These are phyloP conservation scores for Aurelia sp. DNA, from an alignment of 30 jellyfish, hydroid and myxozoan species.

Conservation along the genomic window DNA sequence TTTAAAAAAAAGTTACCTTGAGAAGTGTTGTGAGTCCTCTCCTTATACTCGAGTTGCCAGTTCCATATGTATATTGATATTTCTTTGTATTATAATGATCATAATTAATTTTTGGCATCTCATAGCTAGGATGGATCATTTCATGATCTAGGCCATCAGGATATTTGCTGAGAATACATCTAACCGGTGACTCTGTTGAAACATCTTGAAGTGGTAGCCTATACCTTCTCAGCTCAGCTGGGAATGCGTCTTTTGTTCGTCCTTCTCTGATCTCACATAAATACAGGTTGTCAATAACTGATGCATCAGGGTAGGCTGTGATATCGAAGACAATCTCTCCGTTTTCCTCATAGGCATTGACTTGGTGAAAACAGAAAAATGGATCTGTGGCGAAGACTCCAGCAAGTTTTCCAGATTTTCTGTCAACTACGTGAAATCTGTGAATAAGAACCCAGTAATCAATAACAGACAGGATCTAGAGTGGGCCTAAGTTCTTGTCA, in stretches of 20 bases:
- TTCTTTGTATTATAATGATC: slow-evolving; percentile 34
- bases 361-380: slow-evolving; percentile 78
- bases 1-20: slow-evolving; percentile 17
- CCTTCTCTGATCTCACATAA: slow-evolving; percentile 59
- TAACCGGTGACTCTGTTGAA: slow-evolving; percentile 26
- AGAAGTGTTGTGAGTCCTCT: slow-evolving; percentile 52
- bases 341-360: slow-evolving; percentile 66
- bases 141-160: slow-evolving; percentile 64
- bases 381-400: slow-evolving; percentile 65
- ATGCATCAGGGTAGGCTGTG: slow-evolving; percentile 66
- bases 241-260: slow-evolving; percentile 37
- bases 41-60: slow-evolving; percentile 43
- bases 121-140: slow-evolving; percentile 73
- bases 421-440: slow-evolving; percentile 63
- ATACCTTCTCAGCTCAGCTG: slow-evolving; percentile 70
- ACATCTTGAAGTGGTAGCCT: slow-evolving; percentile 70
- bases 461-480: too few relatives aligned
- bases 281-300: slow-evolving; percentile 60
- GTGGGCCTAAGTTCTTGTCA: too few relatives aligned
- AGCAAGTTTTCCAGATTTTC: slow-evolving; percentile 46
- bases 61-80: slow-evolving; percentile 71
- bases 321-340: slow-evolving; percentile 60
- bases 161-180: background rate
- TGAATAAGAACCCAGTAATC: background rate
- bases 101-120: slow-evolving; percentile 77